Percentiles rank a stretch among this genome's conserved stretches.
These are phyloP conservation scores for Scomberomorus guttatus DNA, from an alignment of 2,797 vertebrate genomes.

Conservation along the genomic window DNA sequence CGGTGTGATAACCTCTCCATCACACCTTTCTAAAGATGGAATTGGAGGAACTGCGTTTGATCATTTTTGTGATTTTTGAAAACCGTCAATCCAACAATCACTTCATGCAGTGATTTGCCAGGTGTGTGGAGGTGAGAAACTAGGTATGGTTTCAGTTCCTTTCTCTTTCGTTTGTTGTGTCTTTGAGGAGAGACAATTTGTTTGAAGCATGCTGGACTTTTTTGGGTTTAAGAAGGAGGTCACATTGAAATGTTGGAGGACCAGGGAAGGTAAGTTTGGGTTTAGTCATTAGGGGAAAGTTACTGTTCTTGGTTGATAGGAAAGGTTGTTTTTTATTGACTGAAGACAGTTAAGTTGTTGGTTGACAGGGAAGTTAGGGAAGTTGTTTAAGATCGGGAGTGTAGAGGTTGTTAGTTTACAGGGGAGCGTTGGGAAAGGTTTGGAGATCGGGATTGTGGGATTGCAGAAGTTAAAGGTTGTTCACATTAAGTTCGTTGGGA, in stretches of 20 bases:
- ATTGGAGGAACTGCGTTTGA: too few species aligned
- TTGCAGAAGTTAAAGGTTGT: conserved; percentile 31
- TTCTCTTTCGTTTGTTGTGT: too few species aligned
- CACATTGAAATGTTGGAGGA: neutral
- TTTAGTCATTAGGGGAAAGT: neutral
- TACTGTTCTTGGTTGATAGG: neutral
- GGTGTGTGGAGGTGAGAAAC: too few species aligned
- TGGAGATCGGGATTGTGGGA: conserved; percentile 7
- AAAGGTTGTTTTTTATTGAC: too few species aligned
- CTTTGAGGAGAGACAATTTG: too few species aligned
- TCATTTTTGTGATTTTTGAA: too few species aligned
- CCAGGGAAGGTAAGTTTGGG: neutral
- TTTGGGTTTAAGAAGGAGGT: neutral
- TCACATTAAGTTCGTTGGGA: conserved; percentile 41
- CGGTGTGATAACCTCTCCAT: too few species aligned
- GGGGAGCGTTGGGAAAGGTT: neutral
- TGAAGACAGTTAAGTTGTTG: neutral
- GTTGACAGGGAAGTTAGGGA: neutral
- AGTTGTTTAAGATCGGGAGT: neutral
- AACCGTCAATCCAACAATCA: too few species aligned
- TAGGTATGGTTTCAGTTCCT: too few species aligned
- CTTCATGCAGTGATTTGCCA: too few species aligned
- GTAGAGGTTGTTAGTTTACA: neutral
- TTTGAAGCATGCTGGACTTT: conserved; percentile 1
- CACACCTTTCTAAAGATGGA: too few species aligned